Conservation (phyloP, 2,113 vertebrate genomes). For the Nothobranchius kuhntae region DNA sequence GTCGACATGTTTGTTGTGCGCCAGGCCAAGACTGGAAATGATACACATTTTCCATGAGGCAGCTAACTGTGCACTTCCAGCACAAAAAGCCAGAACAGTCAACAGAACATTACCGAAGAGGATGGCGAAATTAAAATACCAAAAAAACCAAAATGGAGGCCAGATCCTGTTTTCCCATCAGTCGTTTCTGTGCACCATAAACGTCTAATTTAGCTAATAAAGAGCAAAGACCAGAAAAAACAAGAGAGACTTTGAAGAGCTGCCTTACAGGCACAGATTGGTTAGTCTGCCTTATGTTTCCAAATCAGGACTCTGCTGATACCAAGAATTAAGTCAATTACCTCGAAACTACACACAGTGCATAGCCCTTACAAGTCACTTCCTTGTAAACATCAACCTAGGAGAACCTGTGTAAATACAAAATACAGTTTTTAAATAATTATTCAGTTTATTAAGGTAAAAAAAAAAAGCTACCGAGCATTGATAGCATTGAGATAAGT, state of each 20-base stretch:
- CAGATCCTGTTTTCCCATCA: conserved; percentile 60
- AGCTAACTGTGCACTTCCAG: conserved; percentile 52
- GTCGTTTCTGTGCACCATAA: conserved; percentile 60
- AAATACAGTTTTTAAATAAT: too few relatives aligned
- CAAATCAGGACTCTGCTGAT: conserved; percentile 8
- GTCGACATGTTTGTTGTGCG: conserved; percentile 48
- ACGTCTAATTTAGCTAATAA: conserved; percentile 56
- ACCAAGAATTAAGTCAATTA: not conserved
- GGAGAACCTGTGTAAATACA: too few relatives aligned
- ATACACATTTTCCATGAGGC: conserved; percentile 80
- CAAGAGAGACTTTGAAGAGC: conserved; percentile 7
- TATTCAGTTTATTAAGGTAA: too few relatives aligned
- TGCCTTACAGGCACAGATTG: conserved; percentile 18
- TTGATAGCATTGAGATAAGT: too few relatives aligned
- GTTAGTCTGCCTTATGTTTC: not conserved
- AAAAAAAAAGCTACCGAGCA: too few relatives aligned
- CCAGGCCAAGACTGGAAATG: conserved; percentile 64
- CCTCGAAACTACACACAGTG: not conserved
- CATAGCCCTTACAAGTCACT: too few relatives aligned
- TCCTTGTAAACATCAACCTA: too few relatives aligned
- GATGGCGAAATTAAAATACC: conserved; percentile 54
- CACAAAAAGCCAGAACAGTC: conserved; percentile 36
- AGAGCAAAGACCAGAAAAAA: conserved; percentile 32
- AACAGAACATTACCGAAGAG: conserved; percentile 42
- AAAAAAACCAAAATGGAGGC: conserved; percentile 58